Percentiles rank a stretch among this genome's conserved stretches.
phyloP scores from a whole-genome alignment of 2,113 vertebrate genomes.

The Petrocephalus zakoni region DNA sequence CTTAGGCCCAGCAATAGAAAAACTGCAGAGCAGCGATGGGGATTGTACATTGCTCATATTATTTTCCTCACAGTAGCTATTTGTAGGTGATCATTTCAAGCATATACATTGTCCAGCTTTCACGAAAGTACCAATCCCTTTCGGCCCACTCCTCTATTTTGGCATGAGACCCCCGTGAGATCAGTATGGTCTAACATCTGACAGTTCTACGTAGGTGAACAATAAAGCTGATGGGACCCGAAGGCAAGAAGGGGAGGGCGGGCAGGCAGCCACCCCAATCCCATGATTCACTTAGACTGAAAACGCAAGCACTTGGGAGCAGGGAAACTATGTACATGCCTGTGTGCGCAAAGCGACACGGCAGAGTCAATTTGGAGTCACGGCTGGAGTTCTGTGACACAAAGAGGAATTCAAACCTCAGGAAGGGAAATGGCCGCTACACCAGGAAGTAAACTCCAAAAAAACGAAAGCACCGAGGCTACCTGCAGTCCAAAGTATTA shows the following conservation, averaged over 20 bases:
- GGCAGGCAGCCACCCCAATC: neutral
- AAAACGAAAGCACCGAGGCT: neutral
- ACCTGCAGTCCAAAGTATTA: neutral
- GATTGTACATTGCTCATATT: slow-evolving; percentile 55
- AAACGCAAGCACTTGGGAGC: slow-evolving; percentile 6
- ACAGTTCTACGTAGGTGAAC: slow-evolving; percentile 24
- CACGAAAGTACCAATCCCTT: slow-evolving; percentile 54
- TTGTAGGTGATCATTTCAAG: slow-evolving; percentile 57
- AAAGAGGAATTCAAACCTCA: neutral
- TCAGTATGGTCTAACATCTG: slow-evolving; percentile 22
- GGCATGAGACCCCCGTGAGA: slow-evolving; percentile 47
- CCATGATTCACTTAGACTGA: slow-evolving; percentile 12
- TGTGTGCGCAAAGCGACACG: neutral
- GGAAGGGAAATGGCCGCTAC: neutral
- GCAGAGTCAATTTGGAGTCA: neutral
- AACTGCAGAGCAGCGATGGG: slow-evolving; percentile 58
- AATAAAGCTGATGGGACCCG: slow-evolving; percentile 24
- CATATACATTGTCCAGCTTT: slow-evolving; percentile 62
- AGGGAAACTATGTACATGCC: neutral
- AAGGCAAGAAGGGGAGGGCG: slow-evolving; percentile 12
- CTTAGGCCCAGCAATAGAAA: slow-evolving; percentile 42
- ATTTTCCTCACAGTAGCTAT: slow-evolving; percentile 50
- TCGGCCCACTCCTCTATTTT: slow-evolving; percentile 53
- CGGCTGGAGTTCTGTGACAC: neutral
- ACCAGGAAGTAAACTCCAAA: slow-evolving; percentile 6